phyloP scores from a whole-genome alignment of 2,888 invertebrate genomes.

The Spisula subtruncata region DNA sequence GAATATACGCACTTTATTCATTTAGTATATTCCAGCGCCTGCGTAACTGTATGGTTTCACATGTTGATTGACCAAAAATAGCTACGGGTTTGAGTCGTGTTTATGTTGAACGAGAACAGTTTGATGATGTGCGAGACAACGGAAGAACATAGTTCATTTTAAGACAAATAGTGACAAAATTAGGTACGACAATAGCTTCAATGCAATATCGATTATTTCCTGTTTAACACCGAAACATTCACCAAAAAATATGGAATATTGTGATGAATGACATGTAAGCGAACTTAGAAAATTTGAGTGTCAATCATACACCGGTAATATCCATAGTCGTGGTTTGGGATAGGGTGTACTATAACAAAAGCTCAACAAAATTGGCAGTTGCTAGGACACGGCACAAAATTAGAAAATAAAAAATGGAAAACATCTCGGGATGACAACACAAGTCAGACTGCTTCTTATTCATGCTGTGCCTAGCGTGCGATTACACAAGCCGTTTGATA shows the following conservation, averaged over 20 bases:
- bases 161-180: background rate
- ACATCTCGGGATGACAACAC: background rate
- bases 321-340: background rate
- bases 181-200: background rate
- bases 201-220: too few relatives aligned
- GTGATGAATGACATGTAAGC: too few relatives aligned
- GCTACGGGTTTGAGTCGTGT: background rate
- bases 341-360: background rate
- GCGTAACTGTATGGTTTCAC: too few relatives aligned
- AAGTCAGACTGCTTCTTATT: too few relatives aligned
- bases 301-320: too few relatives aligned
- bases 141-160: background rate
- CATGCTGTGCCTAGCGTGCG: too few relatives aligned
- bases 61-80: background rate
- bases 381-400: slow-evolving; percentile 13
- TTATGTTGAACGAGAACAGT: too few relatives aligned
- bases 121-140: background rate
- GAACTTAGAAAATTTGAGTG: too few relatives aligned
- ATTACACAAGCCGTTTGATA: too few relatives aligned
- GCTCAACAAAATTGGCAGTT: background rate
- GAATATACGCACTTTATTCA: too few relatives aligned
- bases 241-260: too few relatives aligned
- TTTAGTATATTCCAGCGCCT: too few relatives aligned
- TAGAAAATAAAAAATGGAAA: background rate
- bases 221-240: background rate